Conservation (phyloP, 1,140 invertebrate species). For the Capitella teleta region DNA sequence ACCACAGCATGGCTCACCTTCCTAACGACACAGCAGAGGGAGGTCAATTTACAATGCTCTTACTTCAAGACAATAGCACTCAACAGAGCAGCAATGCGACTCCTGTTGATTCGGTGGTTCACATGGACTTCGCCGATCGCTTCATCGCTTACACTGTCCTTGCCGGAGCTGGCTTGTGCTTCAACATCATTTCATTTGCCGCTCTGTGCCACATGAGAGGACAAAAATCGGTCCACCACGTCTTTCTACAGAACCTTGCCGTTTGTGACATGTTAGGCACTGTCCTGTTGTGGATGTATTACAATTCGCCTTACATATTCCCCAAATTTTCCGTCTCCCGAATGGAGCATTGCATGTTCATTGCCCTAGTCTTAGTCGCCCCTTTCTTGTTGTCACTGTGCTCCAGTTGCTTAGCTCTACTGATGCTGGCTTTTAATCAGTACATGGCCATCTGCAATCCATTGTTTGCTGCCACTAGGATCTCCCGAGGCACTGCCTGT, state of each 20-base stretch:
- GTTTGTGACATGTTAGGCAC: slow-evolving; percentile 8
- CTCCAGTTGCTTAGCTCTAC: slow-evolving; percentile 2
- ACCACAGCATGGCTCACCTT: too few species aligned
- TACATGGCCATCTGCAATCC: slow-evolving; percentile 14
- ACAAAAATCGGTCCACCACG: slow-evolving; percentile 9
- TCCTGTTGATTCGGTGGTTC: too few species aligned
- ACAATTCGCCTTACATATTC: slow-evolving; percentile 12
- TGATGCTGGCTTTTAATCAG: slow-evolving; percentile 14
- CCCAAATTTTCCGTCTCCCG: slow-evolving; percentile 6
- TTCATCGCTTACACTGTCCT: slow-evolving; percentile 8
- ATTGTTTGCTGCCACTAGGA: slow-evolving; percentile 3
- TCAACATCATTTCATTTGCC: slow-evolving; percentile 10
- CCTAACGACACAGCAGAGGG: too few species aligned
- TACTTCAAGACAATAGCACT: too few species aligned
- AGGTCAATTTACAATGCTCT: too few species aligned
- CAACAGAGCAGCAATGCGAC: too few species aligned
- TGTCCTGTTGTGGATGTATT: slow-evolving; percentile 9
- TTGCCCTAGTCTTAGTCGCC: slow-evolving; percentile 8
- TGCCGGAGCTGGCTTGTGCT: slow-evolving; percentile 1
- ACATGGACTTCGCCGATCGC: slow-evolving; percentile 6
- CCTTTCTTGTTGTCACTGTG: slow-evolving; percentile 10
- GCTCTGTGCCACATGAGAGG: slow-evolving; percentile 9
- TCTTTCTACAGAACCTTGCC: slow-evolving; percentile 9
- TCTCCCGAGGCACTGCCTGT: not conserved
- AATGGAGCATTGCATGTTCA: slow-evolving; percentile 6